These are phyloP conservation scores for Drosophila nr. perissopoda DNA, from an alignment of 2,888 invertebrate species.

Conservation along the genomic window DNA sequence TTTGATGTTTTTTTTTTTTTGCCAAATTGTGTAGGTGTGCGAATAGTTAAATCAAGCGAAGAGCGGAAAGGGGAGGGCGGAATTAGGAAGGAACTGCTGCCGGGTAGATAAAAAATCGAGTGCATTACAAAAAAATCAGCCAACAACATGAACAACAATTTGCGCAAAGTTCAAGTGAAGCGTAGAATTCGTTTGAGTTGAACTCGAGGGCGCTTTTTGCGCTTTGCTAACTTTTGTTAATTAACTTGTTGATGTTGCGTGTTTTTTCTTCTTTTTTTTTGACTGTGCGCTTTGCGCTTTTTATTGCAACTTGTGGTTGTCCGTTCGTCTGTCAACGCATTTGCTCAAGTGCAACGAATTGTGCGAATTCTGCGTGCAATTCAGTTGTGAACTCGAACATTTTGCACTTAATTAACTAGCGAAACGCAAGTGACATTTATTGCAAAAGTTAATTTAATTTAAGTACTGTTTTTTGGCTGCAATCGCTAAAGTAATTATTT, in stretches of 20 bases:
- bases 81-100: slow-evolving; percentile 6
- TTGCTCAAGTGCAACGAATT: slow-evolving; percentile 53
- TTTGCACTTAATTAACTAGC: slow-evolving; percentile 58
- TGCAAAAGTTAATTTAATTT: slow-evolving; percentile 29
- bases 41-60: slow-evolving; percentile 52
- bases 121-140: background rate
- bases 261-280: slow-evolving; percentile 23
- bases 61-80: background rate
- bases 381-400: slow-evolving; percentile 62
- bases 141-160: slow-evolving; percentile 22
- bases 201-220: slow-evolving; percentile 46
- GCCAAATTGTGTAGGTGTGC: slow-evolving; percentile 39
- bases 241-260: slow-evolving; percentile 76
- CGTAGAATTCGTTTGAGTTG: slow-evolving; percentile 71
- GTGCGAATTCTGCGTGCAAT: slow-evolving; percentile 46
- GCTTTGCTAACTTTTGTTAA: slow-evolving; percentile 69
- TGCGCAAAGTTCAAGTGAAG: slow-evolving; percentile 72
- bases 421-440: slow-evolving; percentile 34
- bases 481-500: background rate
- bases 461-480: background rate
- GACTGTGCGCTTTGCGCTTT: slow-evolving; percentile 25
- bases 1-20: slow-evolving; percentile 3
- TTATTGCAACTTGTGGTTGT: slow-evolving; percentile 37
- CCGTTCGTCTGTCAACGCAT: slow-evolving; percentile 59
- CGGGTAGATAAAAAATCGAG: slow-evolving; percentile 19